Evolutionary conservation across 2,888 invertebrate species (phyloP), one percentile per base, ranked within the genome.

Genomic region (Apocheima hispidaria): DNA sequence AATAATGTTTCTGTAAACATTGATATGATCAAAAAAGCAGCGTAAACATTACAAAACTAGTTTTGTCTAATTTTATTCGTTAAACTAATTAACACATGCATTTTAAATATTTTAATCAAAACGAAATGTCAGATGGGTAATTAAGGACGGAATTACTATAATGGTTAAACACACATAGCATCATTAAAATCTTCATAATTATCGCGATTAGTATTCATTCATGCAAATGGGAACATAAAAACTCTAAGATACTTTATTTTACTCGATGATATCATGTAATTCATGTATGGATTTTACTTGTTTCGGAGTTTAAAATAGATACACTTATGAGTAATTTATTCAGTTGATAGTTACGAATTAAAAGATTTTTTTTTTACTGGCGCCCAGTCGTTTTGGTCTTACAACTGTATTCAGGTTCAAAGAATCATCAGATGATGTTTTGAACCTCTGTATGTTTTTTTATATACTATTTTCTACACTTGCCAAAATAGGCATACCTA

Each of bases 181-280:
- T 44, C 54, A 35, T 63, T 55, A 59, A 59, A 48, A 43, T 58
- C 55, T 59, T 53, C 44, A 50, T 56, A 57, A 64, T 60, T 43
- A 64, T 35, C 57, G 20, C 51, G 16, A 43, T 59, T 56, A 56
- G 43, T 56, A 64, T 64, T 64, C 56, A 56, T 64, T 43, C 33
- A 54, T 60, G 56, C 56, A 51, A 55, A 64, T 60, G 18, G 43
- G 44, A n/a, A 49, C 23, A 57, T 64, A 63, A 58, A 62, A 53
- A 43, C 40, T 56, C 21, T 40, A 36, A 55, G 50, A 55, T 44
- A 20, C 54, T 49, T 54, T 54, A 49, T 38, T 23, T 18, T 46
- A 30, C 36, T 28, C 20, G 54, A 50, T 60, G 60, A 60, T 55
- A 55, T 60, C 60, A 60, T 50, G n/a, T 38, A 60, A 50, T 50